Evolutionary conservation across 2,113 vertebrate genomes (phyloP).

Genomic region (Oreamnos americanus): DNA sequence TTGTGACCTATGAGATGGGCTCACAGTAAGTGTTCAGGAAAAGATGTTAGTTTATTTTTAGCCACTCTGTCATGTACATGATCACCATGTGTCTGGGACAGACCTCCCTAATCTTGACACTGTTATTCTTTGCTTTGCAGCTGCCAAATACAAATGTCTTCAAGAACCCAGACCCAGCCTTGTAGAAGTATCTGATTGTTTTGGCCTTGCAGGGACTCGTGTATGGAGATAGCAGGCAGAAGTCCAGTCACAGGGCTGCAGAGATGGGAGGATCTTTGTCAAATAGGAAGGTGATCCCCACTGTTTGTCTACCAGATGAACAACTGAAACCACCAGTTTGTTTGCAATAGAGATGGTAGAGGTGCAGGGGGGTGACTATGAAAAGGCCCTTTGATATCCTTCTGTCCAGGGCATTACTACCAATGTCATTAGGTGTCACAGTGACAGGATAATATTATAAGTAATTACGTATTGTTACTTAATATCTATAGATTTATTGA

Average conservation of each 20-base stretch:
- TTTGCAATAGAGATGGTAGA: background rate
- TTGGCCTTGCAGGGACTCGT: background rate
- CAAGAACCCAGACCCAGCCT: background rate
- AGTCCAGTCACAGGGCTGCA: background rate
- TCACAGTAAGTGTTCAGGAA: background rate
- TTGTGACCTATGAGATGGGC: background rate
- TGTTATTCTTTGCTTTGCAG: background rate
- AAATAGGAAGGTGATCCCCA: background rate
- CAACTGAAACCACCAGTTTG: background rate
- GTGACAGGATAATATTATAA: background rate
- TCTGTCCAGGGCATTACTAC: background rate
- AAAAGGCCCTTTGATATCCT: background rate
- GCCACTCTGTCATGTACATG: accelerated
- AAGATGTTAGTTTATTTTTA: background rate
- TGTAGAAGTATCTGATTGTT: background rate
- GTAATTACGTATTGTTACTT: accelerated
- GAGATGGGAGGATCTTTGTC: background rate
- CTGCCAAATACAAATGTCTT: background rate
- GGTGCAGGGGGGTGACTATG: background rate
- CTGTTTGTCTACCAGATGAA: background rate
- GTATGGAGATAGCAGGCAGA: background rate
- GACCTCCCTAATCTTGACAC: background rate
- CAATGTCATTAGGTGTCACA: background rate
- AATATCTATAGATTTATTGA: background rate
- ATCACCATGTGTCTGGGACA: background rate